Evolutionary conservation across 2,113 vertebrate genomes (phyloP), one percentile per base, ranked within the genome.

Genomic region (Oncorhynchus clarkii): DNA sequence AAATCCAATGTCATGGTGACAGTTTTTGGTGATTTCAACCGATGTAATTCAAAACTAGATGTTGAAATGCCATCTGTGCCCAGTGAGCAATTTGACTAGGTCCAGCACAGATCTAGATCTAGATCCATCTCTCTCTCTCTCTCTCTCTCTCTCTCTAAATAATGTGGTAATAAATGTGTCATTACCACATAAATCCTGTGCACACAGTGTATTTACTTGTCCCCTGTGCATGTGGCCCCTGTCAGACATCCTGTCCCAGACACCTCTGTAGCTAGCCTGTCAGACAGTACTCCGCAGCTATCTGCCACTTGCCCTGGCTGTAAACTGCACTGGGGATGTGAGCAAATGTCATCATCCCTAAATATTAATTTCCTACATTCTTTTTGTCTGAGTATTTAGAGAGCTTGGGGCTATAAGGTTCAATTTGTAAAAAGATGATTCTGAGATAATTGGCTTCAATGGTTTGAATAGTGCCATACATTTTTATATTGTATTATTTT

Each of bases 291-390:
- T 29, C 5, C 11, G 57, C 3, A 51, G 73, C 71, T 9, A 71
- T 48, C 68, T 49, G 9, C 75, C 75, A 75, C 70, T 72, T 80
- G 75, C 51, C 72, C 57, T 14, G 62, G 78, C 65, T 12, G 24
- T 83, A 78, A 79, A 82, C 84, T 73, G 64, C 26, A 24, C 16
- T 20, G 20, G 67, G 69, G 71, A 77, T 64, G 22, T 0, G 11
- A 69, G 27, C 54, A 14, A 51, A n/a, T 75, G 29, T 73, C 57
- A 70, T 31, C 67, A 31, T 6, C 71, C 64, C 69, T 80, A 68
- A 67, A 75, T 85, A 77, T 77, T 78, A 13, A 67, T 64, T 11
- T 67, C 62, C 51, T 20, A n/a, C 24, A 8, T 49, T 5, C 16
- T 20, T 57, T 27, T 62, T 20, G 39, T 45, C 9, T 45, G 39